Base-by-base conservation (phyloP, 2,888 invertebrate species). In the Nezara viridula region DNA sequence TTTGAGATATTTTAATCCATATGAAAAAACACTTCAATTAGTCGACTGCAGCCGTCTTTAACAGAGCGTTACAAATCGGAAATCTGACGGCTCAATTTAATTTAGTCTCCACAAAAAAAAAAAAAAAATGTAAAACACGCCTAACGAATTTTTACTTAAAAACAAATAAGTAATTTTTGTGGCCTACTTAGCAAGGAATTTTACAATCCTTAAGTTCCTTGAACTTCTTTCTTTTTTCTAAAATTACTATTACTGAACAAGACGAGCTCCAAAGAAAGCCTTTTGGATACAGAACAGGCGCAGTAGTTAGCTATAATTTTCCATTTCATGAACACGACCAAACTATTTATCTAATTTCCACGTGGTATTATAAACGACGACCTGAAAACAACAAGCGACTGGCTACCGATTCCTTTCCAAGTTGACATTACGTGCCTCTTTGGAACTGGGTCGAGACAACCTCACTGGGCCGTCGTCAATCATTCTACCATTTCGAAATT, bases 401-500 rank as follows among this genome's bases (percentile, higher is more conserved):
- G 21, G 50, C 50, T 10, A 55, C 60, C 5, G 32, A 73, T 37
- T 73, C 66, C 32, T 73, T 21, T 32, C 12, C 1, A 60, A 27
- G 60, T 60, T 55, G 60, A 60, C 60, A 60, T 60, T 60, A 60
- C 66, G 66, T 37, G 37, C 32, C 32, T 60, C 60, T 27, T 37
- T 37, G 32, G 66, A 73, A 37, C 5, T 73, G 21, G 66, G 66
- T 19, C 37, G 37, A 9, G 19, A 2, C 66, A 27, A 24, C 60
- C 27, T 60, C 32, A 3, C 27, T 60, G 27, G 27, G 9, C 7
- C 32, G 32, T 73, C 32, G 66, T 73, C 37, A 73, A 73, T 73
- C 66, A 73, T 37, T 73, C 66, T 37, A 37, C 32, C n/a, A 32
- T 73, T 73, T 73, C 32, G 66, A 73, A 73, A 73, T 73, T 73